Conservation (phyloP, 2,888 invertebrate genomes). For the Cephus runcator region DNA sequence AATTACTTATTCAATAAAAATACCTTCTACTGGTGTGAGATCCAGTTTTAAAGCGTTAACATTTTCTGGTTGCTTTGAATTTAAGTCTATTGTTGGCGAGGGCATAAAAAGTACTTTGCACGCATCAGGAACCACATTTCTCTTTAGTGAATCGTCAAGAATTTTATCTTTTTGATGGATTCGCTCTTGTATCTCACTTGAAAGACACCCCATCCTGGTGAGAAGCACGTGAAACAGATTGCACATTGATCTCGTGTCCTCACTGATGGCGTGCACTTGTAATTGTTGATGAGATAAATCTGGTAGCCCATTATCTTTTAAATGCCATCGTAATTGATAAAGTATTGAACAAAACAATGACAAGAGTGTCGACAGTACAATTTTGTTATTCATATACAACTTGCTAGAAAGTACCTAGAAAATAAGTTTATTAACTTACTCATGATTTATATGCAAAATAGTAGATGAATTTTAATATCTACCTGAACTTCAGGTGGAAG, state of each 20-base stretch:
- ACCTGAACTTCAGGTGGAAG: slow-evolving; percentile 49
- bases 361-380: slow-evolving; percentile 46
- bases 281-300: slow-evolving; percentile 39
- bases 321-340: slow-evolving; percentile 28
- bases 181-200: slow-evolving; percentile 19
- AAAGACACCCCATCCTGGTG: slow-evolving; percentile 19
- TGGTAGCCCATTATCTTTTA: slow-evolving; percentile 28
- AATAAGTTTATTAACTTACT: not conserved
- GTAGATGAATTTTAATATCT: slow-evolving; percentile 12
- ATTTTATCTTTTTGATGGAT: slow-evolving; percentile 8
- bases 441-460: not conserved
- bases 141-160: not conserved
- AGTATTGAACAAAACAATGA: slow-evolving; percentile 37
- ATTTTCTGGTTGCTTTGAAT: slow-evolving; percentile 25
- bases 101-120: slow-evolving; percentile 46
- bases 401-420: slow-evolving; percentile 41
- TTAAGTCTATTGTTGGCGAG: slow-evolving; percentile 51
- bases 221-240: slow-evolving; percentile 36
- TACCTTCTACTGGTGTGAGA: slow-evolving; percentile 55
- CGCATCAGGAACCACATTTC: slow-evolving; percentile 23
- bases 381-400: slow-evolving; percentile 43
- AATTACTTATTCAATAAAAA: not conserved
- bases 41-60: slow-evolving; percentile 34
- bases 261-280: slow-evolving; percentile 45
- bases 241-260: slow-evolving; percentile 39